Conservation (phyloP, 1,140 invertebrate species). For the Drosophila orosa region DNA sequence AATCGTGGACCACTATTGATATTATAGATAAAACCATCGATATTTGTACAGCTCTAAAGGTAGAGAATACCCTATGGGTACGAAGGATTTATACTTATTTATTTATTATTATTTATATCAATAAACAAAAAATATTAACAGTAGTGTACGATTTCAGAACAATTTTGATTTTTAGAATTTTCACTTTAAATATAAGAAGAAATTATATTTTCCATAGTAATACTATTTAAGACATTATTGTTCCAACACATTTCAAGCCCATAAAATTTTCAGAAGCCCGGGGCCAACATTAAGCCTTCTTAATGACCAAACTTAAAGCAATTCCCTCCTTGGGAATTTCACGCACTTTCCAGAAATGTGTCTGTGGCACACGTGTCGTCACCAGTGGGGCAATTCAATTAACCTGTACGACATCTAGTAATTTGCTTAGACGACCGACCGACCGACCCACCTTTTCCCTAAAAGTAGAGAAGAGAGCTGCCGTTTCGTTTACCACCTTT, state of each 20-base stretch:
- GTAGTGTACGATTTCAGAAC: neutral
- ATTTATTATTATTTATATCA: too few species aligned
- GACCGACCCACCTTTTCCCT: constrained; percentile 10
- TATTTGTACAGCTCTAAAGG: too few species aligned
- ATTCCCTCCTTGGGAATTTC: constrained; percentile 1
- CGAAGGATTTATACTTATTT: too few species aligned
- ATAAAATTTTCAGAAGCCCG: neutral
- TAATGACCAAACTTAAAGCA: constrained; percentile 12
- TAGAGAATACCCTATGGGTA: too few species aligned
- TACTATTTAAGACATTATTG: neutral
- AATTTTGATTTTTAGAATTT: neutral
- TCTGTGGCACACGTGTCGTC: constrained; percentile 37
- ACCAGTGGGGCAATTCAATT: constrained; percentile 50
- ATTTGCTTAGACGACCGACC: constrained; percentile 48
- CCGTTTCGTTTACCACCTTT: constrained; percentile 11
- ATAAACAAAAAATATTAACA: too few species aligned
- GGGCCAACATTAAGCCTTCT: constrained; percentile 15
- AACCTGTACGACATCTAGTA: constrained; percentile 45
- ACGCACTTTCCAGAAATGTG: constrained; percentile 23
- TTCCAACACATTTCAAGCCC: too few species aligned
- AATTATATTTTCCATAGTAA: too few species aligned
- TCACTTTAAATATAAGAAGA: too few species aligned
- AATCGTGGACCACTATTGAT: too few species aligned
- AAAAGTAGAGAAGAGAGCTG: neutral
- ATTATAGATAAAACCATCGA: too few species aligned